These are phyloP conservation scores for Eurytoma californica DNA, from an alignment of 2,888 invertebrate genomes.

Conservation along the genomic window DNA sequence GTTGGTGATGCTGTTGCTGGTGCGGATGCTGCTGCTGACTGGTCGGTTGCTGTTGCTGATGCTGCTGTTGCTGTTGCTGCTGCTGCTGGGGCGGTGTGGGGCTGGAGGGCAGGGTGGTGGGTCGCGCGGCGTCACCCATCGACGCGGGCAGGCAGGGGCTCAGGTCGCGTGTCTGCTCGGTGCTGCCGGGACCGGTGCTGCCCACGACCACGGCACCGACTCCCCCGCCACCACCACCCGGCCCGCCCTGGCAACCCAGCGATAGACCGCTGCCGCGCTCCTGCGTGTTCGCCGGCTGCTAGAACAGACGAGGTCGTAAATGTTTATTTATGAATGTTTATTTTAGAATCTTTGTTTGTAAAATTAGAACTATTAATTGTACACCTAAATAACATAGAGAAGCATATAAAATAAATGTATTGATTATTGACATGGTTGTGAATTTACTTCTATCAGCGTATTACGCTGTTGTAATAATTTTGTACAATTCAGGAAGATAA, in stretches of 20 bases:
- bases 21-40: conserved; percentile 66
- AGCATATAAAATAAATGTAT: too few relatives aligned
- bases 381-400: too few relatives aligned
- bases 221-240: conserved; percentile 61
- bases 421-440: too few relatives aligned
- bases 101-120: conserved; percentile 76
- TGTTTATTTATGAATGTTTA: background rate
- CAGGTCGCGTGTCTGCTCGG: conserved; percentile 83
- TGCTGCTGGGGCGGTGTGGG: conserved; percentile 71
- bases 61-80: conserved; percentile 78
- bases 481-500: too few relatives aligned
- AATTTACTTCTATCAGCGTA: too few relatives aligned
- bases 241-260: conserved; percentile 73
- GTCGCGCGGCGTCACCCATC: conserved; percentile 77
- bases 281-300: conserved; percentile 79
- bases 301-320: conserved; percentile 20
- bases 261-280: conserved; percentile 74
- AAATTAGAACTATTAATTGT: too few relatives aligned
- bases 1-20: conserved; percentile 75
- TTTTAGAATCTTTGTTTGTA: too few relatives aligned
- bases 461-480: too few relatives aligned
- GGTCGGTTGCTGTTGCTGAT: conserved; percentile 62
- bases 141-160: conserved; percentile 85
- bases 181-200: conserved; percentile 70
- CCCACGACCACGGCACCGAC: conserved; percentile 63